Evolutionary conservation across 2,113 vertebrate genomes (phyloP).

Genomic region (Sminthopsis crassicaudata): DNA sequence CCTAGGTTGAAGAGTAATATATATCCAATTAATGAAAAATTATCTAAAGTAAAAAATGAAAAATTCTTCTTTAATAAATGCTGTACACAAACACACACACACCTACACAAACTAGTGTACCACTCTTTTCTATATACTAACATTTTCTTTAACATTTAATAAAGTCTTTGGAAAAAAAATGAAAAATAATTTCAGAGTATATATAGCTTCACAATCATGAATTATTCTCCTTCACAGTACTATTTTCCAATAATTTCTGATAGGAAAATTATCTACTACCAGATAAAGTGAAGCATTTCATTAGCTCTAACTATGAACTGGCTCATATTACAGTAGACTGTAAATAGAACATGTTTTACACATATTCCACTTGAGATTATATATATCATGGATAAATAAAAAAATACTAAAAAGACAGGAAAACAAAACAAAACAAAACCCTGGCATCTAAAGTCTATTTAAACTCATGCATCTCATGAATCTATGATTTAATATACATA

Average conservation of each 20-base stretch:
- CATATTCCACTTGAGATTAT: background rate
- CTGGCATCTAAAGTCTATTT: background rate
- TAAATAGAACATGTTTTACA: background rate
- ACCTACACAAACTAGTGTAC: background rate
- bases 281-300: background rate
- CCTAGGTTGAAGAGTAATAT: background rate
- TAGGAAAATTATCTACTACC: background rate
- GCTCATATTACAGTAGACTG: background rate
- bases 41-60: background rate
- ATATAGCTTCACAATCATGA: background rate
- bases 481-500: background rate
- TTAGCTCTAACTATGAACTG: background rate
- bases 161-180: background rate
- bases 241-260: background rate
- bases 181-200: background rate
- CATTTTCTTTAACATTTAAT: background rate
- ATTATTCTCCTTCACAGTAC: background rate
- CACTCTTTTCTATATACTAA: background rate
- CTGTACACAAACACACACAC: too few species aligned
- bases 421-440: background rate
- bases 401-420: background rate
- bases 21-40: background rate
- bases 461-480: background rate
- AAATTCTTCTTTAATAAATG: background rate
- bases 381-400: background rate